Conservation (phyloP, 1,140 invertebrate genomes). For the Tetragonula clypearis region DNA sequence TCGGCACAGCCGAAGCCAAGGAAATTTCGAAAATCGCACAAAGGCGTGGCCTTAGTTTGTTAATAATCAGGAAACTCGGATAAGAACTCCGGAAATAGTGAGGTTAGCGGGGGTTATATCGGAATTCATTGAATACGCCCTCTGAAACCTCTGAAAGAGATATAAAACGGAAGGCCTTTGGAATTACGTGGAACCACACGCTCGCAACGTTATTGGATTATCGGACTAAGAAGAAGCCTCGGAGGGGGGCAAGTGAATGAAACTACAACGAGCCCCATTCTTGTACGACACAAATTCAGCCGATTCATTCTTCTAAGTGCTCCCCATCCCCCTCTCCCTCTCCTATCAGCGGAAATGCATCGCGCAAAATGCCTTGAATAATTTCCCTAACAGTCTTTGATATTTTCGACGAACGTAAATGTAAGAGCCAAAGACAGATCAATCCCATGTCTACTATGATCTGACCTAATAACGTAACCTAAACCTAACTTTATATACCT, state of each 20-base stretch:
- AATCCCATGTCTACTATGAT: too few species aligned
- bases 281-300: not conserved
- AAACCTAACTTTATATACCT: too few species aligned
- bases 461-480: too few species aligned
- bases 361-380: constrained; percentile 25
- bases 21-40: too few species aligned
- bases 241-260: constrained; percentile 49
- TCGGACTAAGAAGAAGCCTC: constrained; percentile 13
- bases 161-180: constrained; percentile 2
- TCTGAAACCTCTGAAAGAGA: constrained; percentile 22
- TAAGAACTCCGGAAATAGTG: not conserved
- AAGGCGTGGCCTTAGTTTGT: too few species aligned
- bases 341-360: constrained; percentile 44
- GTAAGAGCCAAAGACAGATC: too few species aligned
- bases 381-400: too few species aligned
- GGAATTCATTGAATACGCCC: constrained; percentile 15
- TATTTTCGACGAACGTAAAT: too few species aligned
- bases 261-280: constrained; percentile 40
- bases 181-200: not conserved
- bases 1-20: too few species aligned
- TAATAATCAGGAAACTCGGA: too few species aligned
- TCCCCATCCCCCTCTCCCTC: not conserved
- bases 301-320: constrained; percentile 48
- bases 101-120: too few species aligned
- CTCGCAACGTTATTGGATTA: constrained; percentile 28